Conservation (phyloP, 2,113 vertebrate genomes). For the Pseudopipra pipra region DNA sequence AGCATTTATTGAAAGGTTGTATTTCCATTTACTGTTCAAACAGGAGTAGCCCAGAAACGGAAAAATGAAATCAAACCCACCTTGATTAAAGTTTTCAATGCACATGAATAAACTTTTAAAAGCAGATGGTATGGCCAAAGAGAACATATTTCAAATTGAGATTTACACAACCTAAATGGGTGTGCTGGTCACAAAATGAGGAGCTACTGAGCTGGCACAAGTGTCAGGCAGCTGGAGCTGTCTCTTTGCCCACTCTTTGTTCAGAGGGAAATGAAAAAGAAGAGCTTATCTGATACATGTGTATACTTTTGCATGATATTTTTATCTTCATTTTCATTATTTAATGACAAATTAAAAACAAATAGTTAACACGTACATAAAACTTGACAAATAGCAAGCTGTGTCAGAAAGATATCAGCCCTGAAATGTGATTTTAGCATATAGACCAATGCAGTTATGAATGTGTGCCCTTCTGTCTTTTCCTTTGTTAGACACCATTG, state of each 20-base stretch:
- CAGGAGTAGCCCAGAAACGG: neutral
- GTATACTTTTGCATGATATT: neutral
- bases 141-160: neutral
- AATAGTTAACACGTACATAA: neutral
- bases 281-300: neutral
- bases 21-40: neutral
- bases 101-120: neutral
- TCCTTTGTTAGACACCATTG: neutral
- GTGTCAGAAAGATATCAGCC: neutral
- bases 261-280: neutral
- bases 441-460: too few species aligned
- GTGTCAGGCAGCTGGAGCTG: neutral
- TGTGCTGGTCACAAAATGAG: neutral
- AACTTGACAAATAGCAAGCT: neutral
- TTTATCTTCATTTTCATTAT: neutral
- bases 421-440: neutral
- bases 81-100: neutral
- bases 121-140: neutral
- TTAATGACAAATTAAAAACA: neutral
- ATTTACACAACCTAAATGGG: neutral
- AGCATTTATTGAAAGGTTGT: neutral
- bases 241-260: neutral
- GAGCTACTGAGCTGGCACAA: neutral
- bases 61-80: neutral
- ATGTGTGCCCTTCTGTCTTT: neutral